Percentiles rank a stretch among this genome's conserved stretches.
Evolutionary conservation across 2,113 vertebrate genomes (phyloP).

Genomic region (Perca flavescens): DNA sequence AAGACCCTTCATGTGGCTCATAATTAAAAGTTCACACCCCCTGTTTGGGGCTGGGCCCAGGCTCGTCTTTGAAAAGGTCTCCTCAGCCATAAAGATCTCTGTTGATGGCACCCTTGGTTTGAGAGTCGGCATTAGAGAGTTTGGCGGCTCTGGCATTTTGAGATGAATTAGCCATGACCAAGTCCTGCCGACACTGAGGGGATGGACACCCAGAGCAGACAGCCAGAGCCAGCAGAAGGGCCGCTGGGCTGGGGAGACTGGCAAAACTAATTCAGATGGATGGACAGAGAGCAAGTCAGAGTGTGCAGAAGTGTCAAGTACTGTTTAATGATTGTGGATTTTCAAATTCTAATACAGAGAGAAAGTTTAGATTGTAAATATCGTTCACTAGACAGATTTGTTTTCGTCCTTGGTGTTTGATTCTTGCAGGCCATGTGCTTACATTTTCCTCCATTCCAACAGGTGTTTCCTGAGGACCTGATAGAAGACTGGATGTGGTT

Average conservation of each 20-base stretch:
- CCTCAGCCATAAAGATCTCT: constrained; percentile 50
- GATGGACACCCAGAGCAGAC: constrained; percentile 42
- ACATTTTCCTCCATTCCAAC: neutral
- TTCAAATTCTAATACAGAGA: neutral
- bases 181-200: constrained; percentile 65
- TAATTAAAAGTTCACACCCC: constrained; percentile 52
- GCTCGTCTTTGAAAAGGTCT: constrained; percentile 50
- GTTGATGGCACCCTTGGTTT: constrained; percentile 48
- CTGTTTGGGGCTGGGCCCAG: constrained; percentile 42
- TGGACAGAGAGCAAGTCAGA: neutral
- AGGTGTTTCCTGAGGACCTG: constrained; percentile 61
- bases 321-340: neutral
- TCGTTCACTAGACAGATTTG: neutral
- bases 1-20: constrained; percentile 54
- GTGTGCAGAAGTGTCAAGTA: neutral
- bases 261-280: constrained; percentile 41
- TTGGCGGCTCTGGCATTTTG: constrained; percentile 60
- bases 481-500: constrained; percentile 59
- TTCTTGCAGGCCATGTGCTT: neutral
- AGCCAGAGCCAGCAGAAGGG: constrained; percentile 25
- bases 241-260: neutral
- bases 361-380: neutral
- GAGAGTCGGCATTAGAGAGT: constrained; percentile 54
- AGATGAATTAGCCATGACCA: constrained; percentile 70
- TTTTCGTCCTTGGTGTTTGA: neutral